These are phyloP conservation scores for Teleopsis dalmanni DNA, from an alignment of 1,140 invertebrate genomes.

Conservation along the genomic window DNA sequence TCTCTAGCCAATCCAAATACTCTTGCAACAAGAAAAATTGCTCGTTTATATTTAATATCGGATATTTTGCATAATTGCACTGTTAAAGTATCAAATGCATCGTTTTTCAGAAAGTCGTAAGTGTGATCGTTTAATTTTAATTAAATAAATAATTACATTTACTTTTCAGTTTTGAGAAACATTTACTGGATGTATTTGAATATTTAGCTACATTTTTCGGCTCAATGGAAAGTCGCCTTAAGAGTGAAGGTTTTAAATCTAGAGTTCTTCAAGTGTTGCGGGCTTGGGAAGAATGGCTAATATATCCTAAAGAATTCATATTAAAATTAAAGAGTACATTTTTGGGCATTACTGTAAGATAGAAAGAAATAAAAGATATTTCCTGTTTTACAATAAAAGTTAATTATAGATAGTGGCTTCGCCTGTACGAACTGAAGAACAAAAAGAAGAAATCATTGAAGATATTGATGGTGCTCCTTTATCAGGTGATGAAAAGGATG, in stretches of 20 bases:
- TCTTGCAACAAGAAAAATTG: slow-evolving; percentile 83
- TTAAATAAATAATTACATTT: not conserved
- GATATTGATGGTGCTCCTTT: slow-evolving; percentile 63
- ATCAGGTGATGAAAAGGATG: slow-evolving; percentile 54
- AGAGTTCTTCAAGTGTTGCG: slow-evolving; percentile 89
- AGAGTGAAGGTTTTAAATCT: slow-evolving; percentile 94
- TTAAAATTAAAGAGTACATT: slow-evolving; percentile 88
- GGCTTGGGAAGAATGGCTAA: slow-evolving; percentile 96
- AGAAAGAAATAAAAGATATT: too few species aligned
- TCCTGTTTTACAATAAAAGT: not conserved
- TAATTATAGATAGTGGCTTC: slow-evolving; percentile 5
- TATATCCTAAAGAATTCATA: slow-evolving; percentile 93
- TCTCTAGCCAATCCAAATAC: slow-evolving; percentile 74
- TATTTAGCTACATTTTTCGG: slow-evolving; percentile 70
- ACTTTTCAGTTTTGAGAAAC: slow-evolving; percentile 69
- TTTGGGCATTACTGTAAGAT: too few species aligned
- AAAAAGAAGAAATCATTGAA: slow-evolving; percentile 43
- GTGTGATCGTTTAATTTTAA: slow-evolving; percentile 21
- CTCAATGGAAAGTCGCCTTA: slow-evolving; percentile 77
- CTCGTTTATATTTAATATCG: slow-evolving; percentile 88
- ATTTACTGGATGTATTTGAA: slow-evolving; percentile 80
- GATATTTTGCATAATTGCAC: slow-evolving; percentile 97
- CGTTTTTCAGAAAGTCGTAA: slow-evolving; percentile 85
- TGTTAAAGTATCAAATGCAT: slow-evolving; percentile 95
- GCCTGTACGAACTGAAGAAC: slow-evolving; percentile 24